Base-by-base conservation (phyloP, 2,888 invertebrate genomes). In the Tethea ocularis region DNA sequence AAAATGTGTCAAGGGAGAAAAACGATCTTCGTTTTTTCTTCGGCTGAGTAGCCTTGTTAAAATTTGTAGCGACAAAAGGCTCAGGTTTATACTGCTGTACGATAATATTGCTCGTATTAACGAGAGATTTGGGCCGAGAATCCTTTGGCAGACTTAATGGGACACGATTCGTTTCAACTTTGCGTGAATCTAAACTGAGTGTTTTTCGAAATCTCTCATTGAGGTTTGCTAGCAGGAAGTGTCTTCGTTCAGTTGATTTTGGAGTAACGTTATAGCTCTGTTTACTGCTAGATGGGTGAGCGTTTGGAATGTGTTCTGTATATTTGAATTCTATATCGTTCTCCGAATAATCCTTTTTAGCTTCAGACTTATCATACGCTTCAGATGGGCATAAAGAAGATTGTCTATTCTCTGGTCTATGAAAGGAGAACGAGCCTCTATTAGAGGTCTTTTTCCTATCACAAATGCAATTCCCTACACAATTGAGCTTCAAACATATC, bases 21-120 rank as follows among this genome's bases (percentile, higher is more conserved):
- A 93, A 93, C 0, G 93, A 93, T 69, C 91, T 93, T 7, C 93
- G 82, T 75, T 92, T 93, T 67, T 93, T 93, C 68, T 93, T 93
- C 1, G 88, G 89, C 63, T 89, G 91, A 59, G 66, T 83, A 36
- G 82, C 65, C 69, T 91, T 92, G 57, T 83, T 88, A 80, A 88
- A 88, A 87, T 89, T 89, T 77, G 86, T 72, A 15, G 81, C 68
- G 20, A 81, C 62, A n/a, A 88, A 87, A 7, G 85, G 82, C 17
- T 90, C 88, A 7, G 84, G 67, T 74, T 84, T 88, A 23, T 81
- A 87, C 54, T 84, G 79, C 51, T 87, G 91, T 20, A 91, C 86
- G 73, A 84, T 86, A 64, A 91, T 87, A 65, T 89, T 89, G 58
- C 87, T 87, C 0, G 91, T 91, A 36, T 89, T 90, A 0, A 92